Evolutionary conservation across 2,797 vertebrate genomes (phyloP).

Genomic region (Coluber constrictor): DNA sequence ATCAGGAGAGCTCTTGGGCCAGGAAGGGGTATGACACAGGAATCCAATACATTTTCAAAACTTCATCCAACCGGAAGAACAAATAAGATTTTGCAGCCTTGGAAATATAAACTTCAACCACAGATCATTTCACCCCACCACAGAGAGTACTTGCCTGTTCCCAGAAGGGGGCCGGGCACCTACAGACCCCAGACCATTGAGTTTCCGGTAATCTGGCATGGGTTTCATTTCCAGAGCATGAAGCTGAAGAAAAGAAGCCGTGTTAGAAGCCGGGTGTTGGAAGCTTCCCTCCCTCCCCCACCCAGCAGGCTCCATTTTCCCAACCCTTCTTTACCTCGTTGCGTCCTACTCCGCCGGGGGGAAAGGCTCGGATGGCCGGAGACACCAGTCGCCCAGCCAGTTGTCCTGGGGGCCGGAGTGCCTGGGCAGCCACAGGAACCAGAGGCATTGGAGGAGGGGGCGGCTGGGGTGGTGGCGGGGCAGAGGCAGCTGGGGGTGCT

Average conservation of each 20-base stretch:
- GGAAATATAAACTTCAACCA: too few species aligned
- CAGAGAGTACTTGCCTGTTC: slow-evolving; percentile 49
- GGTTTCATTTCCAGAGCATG: slow-evolving; percentile 66
- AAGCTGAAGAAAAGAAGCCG: slow-evolving; percentile 28
- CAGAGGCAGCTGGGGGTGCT: slow-evolving; percentile 35
- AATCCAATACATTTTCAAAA: background rate
- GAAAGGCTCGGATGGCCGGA: slow-evolving; percentile 60
- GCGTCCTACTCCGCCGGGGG: slow-evolving; percentile 52
- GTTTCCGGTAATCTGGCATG: slow-evolving; percentile 62
- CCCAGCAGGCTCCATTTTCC: background rate
- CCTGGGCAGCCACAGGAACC: slow-evolving; percentile 59
- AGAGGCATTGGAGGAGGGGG: slow-evolving; percentile 62
- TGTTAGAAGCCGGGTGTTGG: accelerated
- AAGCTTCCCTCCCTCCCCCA: background rate
- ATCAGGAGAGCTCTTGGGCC: background rate
- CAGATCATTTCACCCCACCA: background rate
- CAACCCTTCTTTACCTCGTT: slow-evolving; percentile 49
- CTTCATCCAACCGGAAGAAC: background rate
- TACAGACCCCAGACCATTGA: slow-evolving; percentile 53
- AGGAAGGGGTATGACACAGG: background rate
- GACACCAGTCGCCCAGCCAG: slow-evolving; percentile 60
- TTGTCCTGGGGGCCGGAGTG: slow-evolving; percentile 59
- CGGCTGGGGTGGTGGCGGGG: slow-evolving; percentile 49
- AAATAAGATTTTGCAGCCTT: background rate
- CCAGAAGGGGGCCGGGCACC: slow-evolving; percentile 51